Evolutionary conservation across 2,113 vertebrate species (phyloP).

Genomic region (Phyllostomus hastatus): DNA sequence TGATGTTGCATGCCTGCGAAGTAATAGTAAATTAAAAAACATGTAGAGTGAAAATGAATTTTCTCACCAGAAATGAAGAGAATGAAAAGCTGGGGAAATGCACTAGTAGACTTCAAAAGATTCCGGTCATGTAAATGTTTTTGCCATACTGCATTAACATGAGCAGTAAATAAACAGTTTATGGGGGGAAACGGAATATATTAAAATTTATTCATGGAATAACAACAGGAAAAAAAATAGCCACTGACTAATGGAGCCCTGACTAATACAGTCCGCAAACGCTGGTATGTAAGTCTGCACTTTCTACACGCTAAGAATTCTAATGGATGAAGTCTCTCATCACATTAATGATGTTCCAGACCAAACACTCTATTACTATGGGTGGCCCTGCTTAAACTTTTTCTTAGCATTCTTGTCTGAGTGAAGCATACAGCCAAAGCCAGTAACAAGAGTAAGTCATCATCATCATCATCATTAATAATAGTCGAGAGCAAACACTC

Average conservation of each 20-base stretch:
- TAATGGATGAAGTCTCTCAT: background rate
- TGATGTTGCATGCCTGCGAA: constrained; percentile 12
- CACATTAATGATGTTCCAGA: background rate
- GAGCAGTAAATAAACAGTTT: constrained; percentile 66
- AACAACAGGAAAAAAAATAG: constrained; percentile 37
- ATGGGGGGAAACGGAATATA: constrained; percentile 55
- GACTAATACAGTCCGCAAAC: background rate
- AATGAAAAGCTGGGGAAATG: constrained; percentile 47
- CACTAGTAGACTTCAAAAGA: constrained; percentile 11
- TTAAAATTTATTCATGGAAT: constrained; percentile 71
- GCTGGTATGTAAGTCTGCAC: background rate
- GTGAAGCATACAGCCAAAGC: background rate
- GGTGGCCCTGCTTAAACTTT: background rate
- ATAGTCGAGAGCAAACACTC: background rate
- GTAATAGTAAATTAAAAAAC: constrained; percentile 55
- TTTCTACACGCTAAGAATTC: background rate
- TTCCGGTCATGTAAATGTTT: constrained; percentile 46
- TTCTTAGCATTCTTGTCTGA: background rate
- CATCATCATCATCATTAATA: background rate
- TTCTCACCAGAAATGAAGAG: constrained; percentile 43
- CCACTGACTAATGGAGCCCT: background rate
- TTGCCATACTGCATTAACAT: constrained; percentile 59
- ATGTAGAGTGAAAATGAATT: constrained; percentile 51
- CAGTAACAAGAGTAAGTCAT: background rate
- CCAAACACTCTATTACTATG: background rate